Conservation (phyloP, 2,113 vertebrate genomes). For the Tursiops truncatus region DNA sequence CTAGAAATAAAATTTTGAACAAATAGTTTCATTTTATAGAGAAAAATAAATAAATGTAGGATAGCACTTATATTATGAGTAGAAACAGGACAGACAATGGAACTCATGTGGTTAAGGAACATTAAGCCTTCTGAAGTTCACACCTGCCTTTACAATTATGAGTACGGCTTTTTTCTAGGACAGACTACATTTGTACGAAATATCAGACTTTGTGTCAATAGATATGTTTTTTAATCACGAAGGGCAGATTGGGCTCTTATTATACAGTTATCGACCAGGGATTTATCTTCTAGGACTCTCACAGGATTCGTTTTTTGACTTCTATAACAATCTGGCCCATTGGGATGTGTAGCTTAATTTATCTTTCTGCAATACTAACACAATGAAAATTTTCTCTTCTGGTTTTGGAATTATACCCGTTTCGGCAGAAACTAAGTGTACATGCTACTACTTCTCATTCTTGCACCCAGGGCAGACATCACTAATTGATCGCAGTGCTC, state of each 20-base stretch:
- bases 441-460: not conserved
- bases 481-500: slow-evolving; percentile 60
- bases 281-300: not conserved
- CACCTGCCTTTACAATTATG: not conserved
- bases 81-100: not conserved
- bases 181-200: not conserved
- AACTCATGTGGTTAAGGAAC: not conserved
- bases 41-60: not conserved
- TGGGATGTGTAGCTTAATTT: not conserved
- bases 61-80: not conserved
- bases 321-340: not conserved
- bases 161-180: not conserved
- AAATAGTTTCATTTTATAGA: not conserved
- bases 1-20: not conserved
- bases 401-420: not conserved
- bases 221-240: not conserved
- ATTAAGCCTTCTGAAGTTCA: not conserved
- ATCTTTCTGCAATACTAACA: not conserved
- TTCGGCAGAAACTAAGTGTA: slow-evolving; percentile 2
- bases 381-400: not conserved
- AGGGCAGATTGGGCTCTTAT: not conserved
- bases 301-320: not conserved
- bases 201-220: not conserved
- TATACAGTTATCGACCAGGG: not conserved
- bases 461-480: slow-evolving; percentile 59